These are phyloP conservation scores for Cetoscarus ocellatus DNA, from an alignment of 2,797 vertebrate species.

Conservation along the genomic window DNA sequence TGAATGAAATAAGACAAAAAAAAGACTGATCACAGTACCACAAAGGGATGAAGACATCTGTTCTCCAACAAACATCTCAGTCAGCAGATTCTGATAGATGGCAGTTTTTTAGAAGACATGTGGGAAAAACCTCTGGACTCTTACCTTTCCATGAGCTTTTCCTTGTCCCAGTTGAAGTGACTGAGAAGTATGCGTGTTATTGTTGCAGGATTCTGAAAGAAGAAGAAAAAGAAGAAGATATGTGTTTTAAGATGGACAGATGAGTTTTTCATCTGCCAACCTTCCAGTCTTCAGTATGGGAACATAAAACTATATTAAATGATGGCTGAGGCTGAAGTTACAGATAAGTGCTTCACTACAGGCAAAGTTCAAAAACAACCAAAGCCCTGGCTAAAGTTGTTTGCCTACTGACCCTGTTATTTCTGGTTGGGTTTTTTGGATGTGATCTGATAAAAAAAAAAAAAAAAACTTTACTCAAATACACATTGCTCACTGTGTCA, in stretches of 20 bases:
- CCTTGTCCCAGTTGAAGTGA: slow-evolving; percentile 99
- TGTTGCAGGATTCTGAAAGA: slow-evolving; percentile 95
- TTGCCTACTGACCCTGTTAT: too few relatives aligned
- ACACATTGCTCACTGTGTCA: background rate
- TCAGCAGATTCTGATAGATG: background rate
- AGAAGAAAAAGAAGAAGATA: slow-evolving; percentile 20
- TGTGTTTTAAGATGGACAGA: slow-evolving; percentile 4
- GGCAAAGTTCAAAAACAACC: background rate
- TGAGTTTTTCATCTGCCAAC: background rate
- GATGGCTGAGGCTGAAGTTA: too few relatives aligned
- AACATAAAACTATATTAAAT: too few relatives aligned
- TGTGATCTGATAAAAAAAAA: background rate
- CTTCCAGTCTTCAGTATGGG: background rate
- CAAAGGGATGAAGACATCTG: background rate
- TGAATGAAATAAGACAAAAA: slow-evolving; percentile 67
- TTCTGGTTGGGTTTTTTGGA: too few relatives aligned
- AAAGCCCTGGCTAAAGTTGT: too few relatives aligned
- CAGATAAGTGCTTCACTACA: background rate
- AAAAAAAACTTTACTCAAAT: background rate
- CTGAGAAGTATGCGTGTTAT: slow-evolving; percentile 99
- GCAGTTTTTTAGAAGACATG: background rate
- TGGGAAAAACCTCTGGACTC: slow-evolving; percentile 26
- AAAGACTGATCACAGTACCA: background rate
- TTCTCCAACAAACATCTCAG: background rate
- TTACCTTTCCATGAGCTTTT: slow-evolving; percentile 99